Conservation (phyloP, 2,113 vertebrate genomes). For the Planiliza haematocheilus region DNA sequence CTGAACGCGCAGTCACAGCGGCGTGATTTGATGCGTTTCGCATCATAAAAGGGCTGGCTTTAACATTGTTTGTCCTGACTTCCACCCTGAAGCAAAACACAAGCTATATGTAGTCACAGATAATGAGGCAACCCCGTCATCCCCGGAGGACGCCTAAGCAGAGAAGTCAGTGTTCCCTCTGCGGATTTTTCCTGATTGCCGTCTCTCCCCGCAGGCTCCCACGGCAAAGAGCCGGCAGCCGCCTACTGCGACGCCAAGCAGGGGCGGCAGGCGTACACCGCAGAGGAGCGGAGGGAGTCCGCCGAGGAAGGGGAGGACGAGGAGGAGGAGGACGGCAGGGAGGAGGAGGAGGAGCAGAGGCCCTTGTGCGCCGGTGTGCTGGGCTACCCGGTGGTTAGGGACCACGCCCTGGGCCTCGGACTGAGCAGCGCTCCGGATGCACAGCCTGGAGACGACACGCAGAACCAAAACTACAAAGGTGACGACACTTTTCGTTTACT, state of each 20-base stretch:
- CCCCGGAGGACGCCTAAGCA: slow-evolving; percentile 27
- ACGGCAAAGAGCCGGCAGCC: slow-evolving; percentile 52
- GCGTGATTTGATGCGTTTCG: neutral
- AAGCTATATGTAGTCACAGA: slow-evolving; percentile 45
- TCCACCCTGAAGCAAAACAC: slow-evolving; percentile 43
- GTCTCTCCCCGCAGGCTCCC: slow-evolving; percentile 59
- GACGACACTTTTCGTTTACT: slow-evolving; percentile 17
- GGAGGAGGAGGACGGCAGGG: slow-evolving; percentile 86
- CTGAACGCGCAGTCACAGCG: neutral
- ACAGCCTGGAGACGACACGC: slow-evolving; percentile 77
- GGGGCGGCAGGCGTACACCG: slow-evolving; percentile 35
- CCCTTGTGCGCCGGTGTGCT: slow-evolving; percentile 86
- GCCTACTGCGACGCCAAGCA: slow-evolving; percentile 45
- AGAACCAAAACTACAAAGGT: slow-evolving; percentile 88
- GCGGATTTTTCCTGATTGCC: slow-evolving; percentile 37
- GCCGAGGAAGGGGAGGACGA: slow-evolving; percentile 74
- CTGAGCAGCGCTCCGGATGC: slow-evolving; percentile 76
- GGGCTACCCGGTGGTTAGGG: slow-evolving; percentile 85
- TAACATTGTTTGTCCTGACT: slow-evolving; percentile 52
- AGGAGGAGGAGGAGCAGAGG: slow-evolving; percentile 89
- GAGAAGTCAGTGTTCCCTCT: slow-evolving; percentile 29
- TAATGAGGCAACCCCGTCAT: slow-evolving; percentile 43
- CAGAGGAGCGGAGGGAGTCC: slow-evolving; percentile 52
- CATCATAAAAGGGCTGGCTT: neutral
- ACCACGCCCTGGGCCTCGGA: slow-evolving; percentile 81